Base-by-base conservation (phyloP, 2,888 invertebrate genomes). In the Parasteatoda lunata region DNA sequence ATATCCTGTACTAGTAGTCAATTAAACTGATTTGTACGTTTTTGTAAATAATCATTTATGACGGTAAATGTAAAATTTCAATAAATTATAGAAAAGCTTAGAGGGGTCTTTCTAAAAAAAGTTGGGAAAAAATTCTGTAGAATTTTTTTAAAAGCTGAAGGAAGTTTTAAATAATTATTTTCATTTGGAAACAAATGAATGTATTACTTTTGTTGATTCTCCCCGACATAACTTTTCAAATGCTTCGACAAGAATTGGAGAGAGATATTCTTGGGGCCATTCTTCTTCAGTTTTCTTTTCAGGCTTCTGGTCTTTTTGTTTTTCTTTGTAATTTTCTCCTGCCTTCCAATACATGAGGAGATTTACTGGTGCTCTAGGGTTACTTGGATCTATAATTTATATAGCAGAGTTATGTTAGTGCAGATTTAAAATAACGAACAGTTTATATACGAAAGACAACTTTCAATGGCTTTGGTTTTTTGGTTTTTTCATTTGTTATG, bases 271-370 rank as follows among this genome's bases (percentile, higher is more conserved):
- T 59, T 59, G 0, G 59, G 93, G 5, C 93, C 93, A 80, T 30
- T 94, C 95, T 90, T 95, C 95, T 89, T 95, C 95, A 45, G 95
- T 30, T 30, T 94, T 73, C 92, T 93, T 73, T 13, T 9, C 59
- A 59, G n/a, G 0, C 9, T 59, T 59, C 59, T 11, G 8, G 54
- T 13, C 4, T 54, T 92, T 92, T 48, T 30, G 30, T 30, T 30
- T 30, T 2, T 92, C 90, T 90, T 91, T 90, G 90, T 91, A 89
- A 66, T 90, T 89, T 70, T 94, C 93, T 65, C 98, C 94, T 54
- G 98, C 94, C 90, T 96, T 96, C 91, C 96, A 95, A 91, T 97
- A 99, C 92, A 97, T 98, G 0, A 95, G 95, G 90, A 97, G 95
- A 92, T 99, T 99, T 75, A 97, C 97, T 72, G 94, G 93, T 0